Evolutionary conservation across 2,888 invertebrate genomes (phyloP).

Genomic region (Limulus polyphemus): DNA sequence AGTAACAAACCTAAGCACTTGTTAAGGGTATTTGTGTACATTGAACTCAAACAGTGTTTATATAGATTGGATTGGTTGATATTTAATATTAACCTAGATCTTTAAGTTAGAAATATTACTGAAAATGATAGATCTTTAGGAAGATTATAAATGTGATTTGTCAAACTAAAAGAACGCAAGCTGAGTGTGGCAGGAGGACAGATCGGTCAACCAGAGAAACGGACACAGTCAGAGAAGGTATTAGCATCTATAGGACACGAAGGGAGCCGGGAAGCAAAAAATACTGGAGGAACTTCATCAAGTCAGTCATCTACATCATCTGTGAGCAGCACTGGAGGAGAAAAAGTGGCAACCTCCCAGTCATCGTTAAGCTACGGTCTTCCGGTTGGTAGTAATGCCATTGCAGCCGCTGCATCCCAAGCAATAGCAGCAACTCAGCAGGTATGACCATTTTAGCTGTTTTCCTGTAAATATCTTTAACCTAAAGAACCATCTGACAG

Average conservation of each 20-base stretch:
- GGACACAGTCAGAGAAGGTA: slow-evolving; percentile 33
- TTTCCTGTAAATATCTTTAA: neutral
- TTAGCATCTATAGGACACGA: slow-evolving; percentile 35
- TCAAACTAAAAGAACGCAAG: too few relatives aligned
- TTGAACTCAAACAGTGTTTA: too few relatives aligned
- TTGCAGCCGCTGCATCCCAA: slow-evolving; percentile 87
- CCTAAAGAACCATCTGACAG: too few relatives aligned
- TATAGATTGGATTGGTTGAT: too few relatives aligned
- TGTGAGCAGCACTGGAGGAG: slow-evolving; percentile 10
- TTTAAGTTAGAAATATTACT: too few relatives aligned
- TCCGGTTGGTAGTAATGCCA: slow-evolving; percentile 49
- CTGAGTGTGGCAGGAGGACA: too few relatives aligned
- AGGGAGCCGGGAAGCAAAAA: slow-evolving; percentile 30
- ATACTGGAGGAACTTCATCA: slow-evolving; percentile 10
- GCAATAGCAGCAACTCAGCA: slow-evolving; percentile 92
- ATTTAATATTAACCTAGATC: too few relatives aligned
- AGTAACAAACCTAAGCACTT: too few relatives aligned
- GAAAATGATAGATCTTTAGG: too few relatives aligned
- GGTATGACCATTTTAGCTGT: slow-evolving; percentile 37
- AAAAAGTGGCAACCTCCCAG: neutral
- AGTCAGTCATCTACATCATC: slow-evolving; percentile 18
- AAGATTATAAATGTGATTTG: too few relatives aligned
- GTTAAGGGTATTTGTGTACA: too few relatives aligned
- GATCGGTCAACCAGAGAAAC: slow-evolving; percentile 27
- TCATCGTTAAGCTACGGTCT: neutral